phyloP scores from a whole-genome alignment of 2,113 vertebrate genomes.

The Caranx melampygus region DNA sequence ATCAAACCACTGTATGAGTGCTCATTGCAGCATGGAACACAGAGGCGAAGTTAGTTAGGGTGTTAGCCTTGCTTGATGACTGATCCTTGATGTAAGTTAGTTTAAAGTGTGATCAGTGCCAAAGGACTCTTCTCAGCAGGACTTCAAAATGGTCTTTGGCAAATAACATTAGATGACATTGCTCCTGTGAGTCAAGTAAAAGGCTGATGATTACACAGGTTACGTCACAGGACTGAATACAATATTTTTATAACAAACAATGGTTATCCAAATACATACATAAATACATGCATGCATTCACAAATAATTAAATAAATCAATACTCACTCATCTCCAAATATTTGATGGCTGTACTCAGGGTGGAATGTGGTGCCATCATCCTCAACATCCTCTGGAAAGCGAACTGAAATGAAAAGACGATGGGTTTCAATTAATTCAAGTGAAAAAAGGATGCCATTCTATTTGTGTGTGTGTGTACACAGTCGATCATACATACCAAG shows the following conservation, averaged over 20 bases:
- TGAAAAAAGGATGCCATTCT: neutral
- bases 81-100: neutral
- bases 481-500: slow-evolving; percentile 85
- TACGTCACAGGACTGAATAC: too few relatives aligned
- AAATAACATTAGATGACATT: neutral
- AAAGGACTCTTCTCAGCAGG: too few relatives aligned
- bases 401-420: slow-evolving; percentile 82
- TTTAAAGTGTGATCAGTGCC: neutral
- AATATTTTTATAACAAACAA: too few relatives aligned
- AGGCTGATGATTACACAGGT: neutral
- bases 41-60: too few relatives aligned
- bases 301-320: neutral
- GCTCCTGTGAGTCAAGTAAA: neutral
- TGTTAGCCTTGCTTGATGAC: too few relatives aligned
- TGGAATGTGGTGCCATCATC: slow-evolving; percentile 95
- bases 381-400: slow-evolving; percentile 95
- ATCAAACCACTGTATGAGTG: too few relatives aligned
- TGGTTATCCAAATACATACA: too few relatives aligned
- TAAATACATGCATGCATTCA: too few relatives aligned
- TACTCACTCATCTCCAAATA: slow-evolving; percentile 98
- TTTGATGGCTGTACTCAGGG: slow-evolving; percentile 96
- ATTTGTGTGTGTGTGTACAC: too few relatives aligned
- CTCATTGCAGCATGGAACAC: too few relatives aligned
- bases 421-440: neutral
- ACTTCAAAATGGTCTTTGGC: neutral